phyloP scores from a whole-genome alignment of 2,113 vertebrate species.

The Neotoma lepida region DNA sequence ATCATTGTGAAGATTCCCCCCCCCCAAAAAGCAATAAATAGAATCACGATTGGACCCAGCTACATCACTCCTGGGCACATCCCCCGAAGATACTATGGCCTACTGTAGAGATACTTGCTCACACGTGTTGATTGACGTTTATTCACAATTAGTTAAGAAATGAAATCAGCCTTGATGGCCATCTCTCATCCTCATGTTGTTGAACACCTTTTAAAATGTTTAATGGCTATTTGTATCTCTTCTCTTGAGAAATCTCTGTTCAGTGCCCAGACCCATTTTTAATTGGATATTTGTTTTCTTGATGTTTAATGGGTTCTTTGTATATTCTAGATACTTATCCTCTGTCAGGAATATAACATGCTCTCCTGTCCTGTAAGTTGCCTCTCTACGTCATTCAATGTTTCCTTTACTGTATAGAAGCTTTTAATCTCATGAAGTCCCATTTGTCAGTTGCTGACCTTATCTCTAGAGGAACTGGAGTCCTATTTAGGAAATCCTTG shows the following conservation, averaged over 20 bases:
- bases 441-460: background rate
- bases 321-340: background rate
- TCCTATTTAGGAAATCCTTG: background rate
- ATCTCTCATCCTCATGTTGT: background rate
- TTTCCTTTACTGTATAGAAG: background rate
- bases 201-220: background rate
- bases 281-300: background rate
- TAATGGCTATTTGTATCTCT: background rate
- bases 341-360: background rate
- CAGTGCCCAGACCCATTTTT: background rate
- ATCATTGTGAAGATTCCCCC: background rate
- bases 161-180: background rate
- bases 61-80: background rate
- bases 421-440: background rate
- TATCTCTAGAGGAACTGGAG: too few species aligned
- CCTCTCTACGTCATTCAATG: background rate
- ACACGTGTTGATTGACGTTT: background rate
- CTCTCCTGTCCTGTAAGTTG: background rate
- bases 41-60: background rate
- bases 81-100: background rate
- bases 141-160: background rate
- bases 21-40: background rate
- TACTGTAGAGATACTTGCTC: background rate
- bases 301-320: background rate
- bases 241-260: background rate